Base-by-base conservation (phyloP, 1,140 invertebrate genomes). In the Dufourea novaeangliae region DNA sequence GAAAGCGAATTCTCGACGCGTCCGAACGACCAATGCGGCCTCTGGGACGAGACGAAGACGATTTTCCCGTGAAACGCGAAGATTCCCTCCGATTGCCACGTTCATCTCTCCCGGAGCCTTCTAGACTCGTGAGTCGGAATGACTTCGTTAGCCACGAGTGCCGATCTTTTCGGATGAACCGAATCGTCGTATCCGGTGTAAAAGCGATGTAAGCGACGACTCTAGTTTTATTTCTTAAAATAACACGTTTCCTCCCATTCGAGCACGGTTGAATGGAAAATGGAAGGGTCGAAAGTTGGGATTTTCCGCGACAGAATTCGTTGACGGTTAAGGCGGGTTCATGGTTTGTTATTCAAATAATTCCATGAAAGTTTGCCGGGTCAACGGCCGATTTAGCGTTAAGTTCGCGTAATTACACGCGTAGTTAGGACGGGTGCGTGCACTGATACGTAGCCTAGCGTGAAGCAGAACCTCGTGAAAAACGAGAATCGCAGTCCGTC, bases 401-500 rank as follows among this genome's bases (percentile, higher is more conserved):
- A 63, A 50, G 46, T 32, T 11, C 52, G 27, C 79, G 17, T 71
- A 71, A 80, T 44, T 29, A 57, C 56, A 39, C n/a, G n/a, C 17
- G 27, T n/a, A 12, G 7, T 37, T 2, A 17, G 14, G 20, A 17
- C 17, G 20, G 12, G 22, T 14, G 12, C 50, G 27, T 59, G 37
- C 27, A 54, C 14, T 44, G 7, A 34, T n/a, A n/a, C n/a, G n/a
- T n/a, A n/a, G 34, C 14, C 20, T 50, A 63, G 78, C 54, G 66
- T 79, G 32, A 46, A 54, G 54, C 50, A 37, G 62, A 61, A 56
- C 39, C 50, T 44, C 39, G 71, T 37, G 29, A 41, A 74, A 75
- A 75, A 52, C 32, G 56, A 76, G 69, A 73, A 72, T 46, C 56
- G 22, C 59, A 70, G 72, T 44, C 69, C 68, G 66, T 54, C 74